These are phyloP conservation scores for Labeo catla DNA, from an alignment of 2,113 vertebrate species.

Conservation along the genomic window DNA sequence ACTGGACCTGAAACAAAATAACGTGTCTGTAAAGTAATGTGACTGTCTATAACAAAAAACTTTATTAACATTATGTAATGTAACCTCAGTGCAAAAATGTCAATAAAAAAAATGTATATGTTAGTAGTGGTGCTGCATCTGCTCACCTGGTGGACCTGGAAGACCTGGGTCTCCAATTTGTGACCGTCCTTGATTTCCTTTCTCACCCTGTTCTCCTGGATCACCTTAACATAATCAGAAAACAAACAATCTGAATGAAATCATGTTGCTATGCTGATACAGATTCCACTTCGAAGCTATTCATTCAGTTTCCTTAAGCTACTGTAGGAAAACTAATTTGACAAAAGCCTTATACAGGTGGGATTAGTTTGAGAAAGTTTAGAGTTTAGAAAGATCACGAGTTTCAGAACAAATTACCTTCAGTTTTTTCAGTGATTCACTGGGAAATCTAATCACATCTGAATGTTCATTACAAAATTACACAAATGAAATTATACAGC, in stretches of 20 bases:
- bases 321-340: no score
- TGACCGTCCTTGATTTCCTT: conserved; percentile 84
- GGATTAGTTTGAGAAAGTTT: no score
- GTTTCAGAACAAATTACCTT: no score
- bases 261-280: background rate
- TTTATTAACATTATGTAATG: background rate
- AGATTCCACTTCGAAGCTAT: background rate
- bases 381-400: no score
- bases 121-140: background rate
- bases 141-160: conserved; percentile 87
- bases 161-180: conserved; percentile 83
- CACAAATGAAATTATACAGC: no score
- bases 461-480: no score
- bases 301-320: no score
- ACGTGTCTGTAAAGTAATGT: background rate
- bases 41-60: background rate
- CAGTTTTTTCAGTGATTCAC: no score
- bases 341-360: no score
- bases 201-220: conserved; percentile 85
- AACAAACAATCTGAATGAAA: background rate
- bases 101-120: background rate
- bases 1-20: conserved; percentile 78
- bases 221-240: conserved; percentile 77
- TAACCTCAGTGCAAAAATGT: background rate
- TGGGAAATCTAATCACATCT: no score